Base-by-base conservation (phyloP, 2,797 vertebrate species). In the Strix occidentalis region DNA sequence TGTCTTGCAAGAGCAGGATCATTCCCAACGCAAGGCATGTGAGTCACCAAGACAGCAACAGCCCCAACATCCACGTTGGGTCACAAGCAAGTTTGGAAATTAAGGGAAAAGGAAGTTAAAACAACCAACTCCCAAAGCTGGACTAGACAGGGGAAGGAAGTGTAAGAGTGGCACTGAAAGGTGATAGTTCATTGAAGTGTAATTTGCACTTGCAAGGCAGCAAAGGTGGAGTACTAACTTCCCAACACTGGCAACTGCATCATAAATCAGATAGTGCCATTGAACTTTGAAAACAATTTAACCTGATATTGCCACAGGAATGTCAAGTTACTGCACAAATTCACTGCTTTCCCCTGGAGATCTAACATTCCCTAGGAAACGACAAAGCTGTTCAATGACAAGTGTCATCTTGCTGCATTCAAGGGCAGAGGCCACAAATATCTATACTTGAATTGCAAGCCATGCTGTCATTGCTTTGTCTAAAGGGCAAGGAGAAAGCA, bases 51-150 rank as follows among this genome's bases (percentile, higher is more conserved):
- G 53, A 29, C 12, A 33, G 48, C 74, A 56, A 39, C 48, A 63
- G 16, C 16, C 58, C 31, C 18, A 24, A 46, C 1, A 1, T 18
- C 29, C 2, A 10, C 1, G 1, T 1, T 11, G 26, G 43, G 45
- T 53, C 63, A 93, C 45, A 21, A 28, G 4, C 1, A 7, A 43
- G 21, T 2, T n/a, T 74, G 71, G 56, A 58, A 45, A 43, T 0
- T 6, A 3, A 48, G 45, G 23, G 45, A 24, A 54, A 84, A 46
- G 35, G 28, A 68, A 25, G 31, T 14, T 51, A 53, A 56, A 86
- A 13, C 5, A 54, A 46, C 4, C 43, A 29, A 8, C 51, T 24
- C 39, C 23, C 24, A 60, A 6, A 16, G 70, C n/a, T 57, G 81
- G 61, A 23, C 12, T 4, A 5, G 43, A 4, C 5, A 39, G 51